Conservation (phyloP, 92 coral and sea anemone genomes). For the Umimayanthus chanpuru region DNA sequence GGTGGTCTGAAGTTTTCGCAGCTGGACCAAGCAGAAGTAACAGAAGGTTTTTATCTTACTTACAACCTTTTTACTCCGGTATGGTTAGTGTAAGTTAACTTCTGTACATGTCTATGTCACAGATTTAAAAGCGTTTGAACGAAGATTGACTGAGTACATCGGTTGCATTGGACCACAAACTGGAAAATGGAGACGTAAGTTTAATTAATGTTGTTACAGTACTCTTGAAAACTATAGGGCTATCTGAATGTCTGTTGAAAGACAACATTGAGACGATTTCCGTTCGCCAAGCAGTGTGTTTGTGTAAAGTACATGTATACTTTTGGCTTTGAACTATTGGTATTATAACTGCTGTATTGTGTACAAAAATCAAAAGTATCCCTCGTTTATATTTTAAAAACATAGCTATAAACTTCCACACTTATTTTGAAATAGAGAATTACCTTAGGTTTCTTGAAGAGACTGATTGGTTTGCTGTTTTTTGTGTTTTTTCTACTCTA, state of each 20-base stretch:
- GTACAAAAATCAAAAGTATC: too few species aligned
- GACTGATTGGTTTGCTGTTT: background rate
- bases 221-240: too few species aligned
- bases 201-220: background rate
- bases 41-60: slow-evolving; percentile 74
- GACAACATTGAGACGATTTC: background rate
- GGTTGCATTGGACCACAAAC: slow-evolving; percentile 84
- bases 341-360: too few species aligned
- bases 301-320: too few species aligned
- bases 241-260: background rate
- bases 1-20: background rate
- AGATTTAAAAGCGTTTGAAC: slow-evolving; percentile 98
- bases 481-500: background rate
- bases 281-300: too few species aligned
- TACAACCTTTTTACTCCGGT: background rate
- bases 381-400: too few species aligned
- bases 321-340: too few species aligned
- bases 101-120: slow-evolving; percentile 40
- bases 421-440: too few species aligned
- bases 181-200: slow-evolving; percentile 89
- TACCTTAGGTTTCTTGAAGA: too few species aligned
- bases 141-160: slow-evolving; percentile 91
- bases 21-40: slow-evolving; percentile 70
- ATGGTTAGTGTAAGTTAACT: background rate
- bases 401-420: background rate